Conservation (phyloP, 64 coral and sea anemone species). For the Dendronephthya gigantea region DNA sequence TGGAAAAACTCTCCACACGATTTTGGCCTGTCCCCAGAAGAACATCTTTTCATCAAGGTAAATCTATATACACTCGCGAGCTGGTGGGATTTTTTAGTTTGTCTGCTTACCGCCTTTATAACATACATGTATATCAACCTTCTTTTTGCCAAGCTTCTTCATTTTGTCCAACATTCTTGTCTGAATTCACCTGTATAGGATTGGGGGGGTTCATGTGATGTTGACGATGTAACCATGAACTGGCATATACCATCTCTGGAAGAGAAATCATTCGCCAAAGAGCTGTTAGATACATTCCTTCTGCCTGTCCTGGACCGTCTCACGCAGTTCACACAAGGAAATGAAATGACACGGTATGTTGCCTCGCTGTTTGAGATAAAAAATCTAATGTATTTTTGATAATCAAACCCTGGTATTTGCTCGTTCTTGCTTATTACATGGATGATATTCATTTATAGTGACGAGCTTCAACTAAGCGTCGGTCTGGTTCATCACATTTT, state of each 20-base stretch:
- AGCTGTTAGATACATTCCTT: constrained; percentile 73
- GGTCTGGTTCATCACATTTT: constrained; percentile 58
- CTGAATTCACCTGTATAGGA: constrained; percentile 36
- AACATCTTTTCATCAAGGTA: constrained; percentile 94
- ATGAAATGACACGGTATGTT: constrained; percentile 56
- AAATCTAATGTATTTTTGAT: no score
- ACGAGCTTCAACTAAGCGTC: constrained; percentile 77
- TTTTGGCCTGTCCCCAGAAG: constrained; percentile 58
- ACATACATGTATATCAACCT: no score
- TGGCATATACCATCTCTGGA: constrained; percentile 85
- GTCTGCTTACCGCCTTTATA: not conserved
- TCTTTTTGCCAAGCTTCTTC: no score
- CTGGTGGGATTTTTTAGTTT: not conserved
- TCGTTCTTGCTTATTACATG: not conserved
- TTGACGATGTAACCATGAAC: constrained; percentile 57
- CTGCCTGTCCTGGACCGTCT: constrained; percentile 61
- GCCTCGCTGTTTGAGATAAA: no score
- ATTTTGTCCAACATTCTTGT: not conserved
- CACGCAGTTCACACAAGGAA: constrained; percentile 55
- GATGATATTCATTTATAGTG: constrained; percentile 26
- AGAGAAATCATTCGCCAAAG: constrained; percentile 64
- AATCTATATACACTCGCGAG: not conserved
- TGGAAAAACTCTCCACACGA: constrained; percentile 70
- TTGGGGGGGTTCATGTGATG: constrained; percentile 78
- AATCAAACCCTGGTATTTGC: not conserved